phyloP scores from a whole-genome alignment of 2,888 invertebrate genomes.

The Drosophila robusta region DNA sequence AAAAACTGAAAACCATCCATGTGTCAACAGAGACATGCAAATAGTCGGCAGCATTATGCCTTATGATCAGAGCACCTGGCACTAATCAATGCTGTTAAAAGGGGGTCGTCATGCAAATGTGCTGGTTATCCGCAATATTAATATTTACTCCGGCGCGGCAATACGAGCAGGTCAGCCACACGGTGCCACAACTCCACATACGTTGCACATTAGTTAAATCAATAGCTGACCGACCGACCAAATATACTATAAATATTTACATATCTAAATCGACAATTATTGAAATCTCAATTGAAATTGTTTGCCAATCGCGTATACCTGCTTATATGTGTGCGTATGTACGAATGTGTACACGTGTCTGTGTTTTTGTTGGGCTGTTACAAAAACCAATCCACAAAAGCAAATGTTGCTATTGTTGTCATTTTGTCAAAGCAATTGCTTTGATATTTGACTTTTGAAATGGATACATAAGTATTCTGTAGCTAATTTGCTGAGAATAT shows the following conservation, averaged over 20 bases:
- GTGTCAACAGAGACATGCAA: conserved; percentile 13
- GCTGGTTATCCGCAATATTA: conserved; percentile 44
- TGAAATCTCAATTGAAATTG: conserved; percentile 82
- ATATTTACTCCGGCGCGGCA: conserved; percentile 36
- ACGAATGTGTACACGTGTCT: conserved; percentile 19
- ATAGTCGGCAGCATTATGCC: conserved; percentile 13
- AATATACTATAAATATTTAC: conserved; percentile 80
- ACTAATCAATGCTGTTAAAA: conserved; percentile 29
- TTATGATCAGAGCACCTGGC: conserved; percentile 40
- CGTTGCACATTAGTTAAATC: conserved; percentile 74
- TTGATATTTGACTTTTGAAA: conserved; percentile 21
- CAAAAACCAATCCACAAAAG: conserved; percentile 37
- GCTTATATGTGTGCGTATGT: conserved; percentile 14
- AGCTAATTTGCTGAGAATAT: too few species aligned
- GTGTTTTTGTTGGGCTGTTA: conserved; percentile 28
- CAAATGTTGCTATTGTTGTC: conserved; percentile 29
- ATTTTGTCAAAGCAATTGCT: conserved; percentile 27
- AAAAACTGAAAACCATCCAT: conserved; percentile 8
- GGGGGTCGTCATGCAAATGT: conserved; percentile 19
- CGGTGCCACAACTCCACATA: conserved; percentile 3
- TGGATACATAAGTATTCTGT: too few species aligned
- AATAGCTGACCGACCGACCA: conserved; percentile 58
- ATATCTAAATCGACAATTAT: conserved; percentile 83
- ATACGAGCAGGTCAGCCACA: conserved; percentile 23
- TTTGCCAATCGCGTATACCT: conserved; percentile 51